A percentile compares a stretch with the other conserved stretches of the same genome.
These are phyloP conservation scores for Cariama cristata DNA, from an alignment of 2,113 vertebrate species.

Conservation along the genomic window DNA sequence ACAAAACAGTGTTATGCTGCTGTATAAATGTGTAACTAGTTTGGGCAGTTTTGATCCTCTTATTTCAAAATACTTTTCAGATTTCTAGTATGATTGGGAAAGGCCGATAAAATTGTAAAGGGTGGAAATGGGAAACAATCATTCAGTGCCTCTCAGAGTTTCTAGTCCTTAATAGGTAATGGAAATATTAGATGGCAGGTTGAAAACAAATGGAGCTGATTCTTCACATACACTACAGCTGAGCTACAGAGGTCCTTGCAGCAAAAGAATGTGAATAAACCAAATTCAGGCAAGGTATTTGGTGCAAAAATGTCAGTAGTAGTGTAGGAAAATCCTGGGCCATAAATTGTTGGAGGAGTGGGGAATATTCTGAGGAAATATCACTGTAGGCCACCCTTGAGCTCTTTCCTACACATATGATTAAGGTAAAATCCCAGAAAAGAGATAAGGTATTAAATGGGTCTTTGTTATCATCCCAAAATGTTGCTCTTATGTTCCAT, in stretches of 20 bases:
- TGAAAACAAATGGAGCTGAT: not conserved
- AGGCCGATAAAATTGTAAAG: not conserved
- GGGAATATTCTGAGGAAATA: not conserved
- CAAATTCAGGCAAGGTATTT: not conserved
- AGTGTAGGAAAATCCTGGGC: not conserved
- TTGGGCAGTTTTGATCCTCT: not conserved
- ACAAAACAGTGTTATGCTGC: not conserved
- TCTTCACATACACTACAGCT: not conserved
- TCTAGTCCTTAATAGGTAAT: not conserved
- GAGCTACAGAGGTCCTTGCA: not conserved
- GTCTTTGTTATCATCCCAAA: not conserved
- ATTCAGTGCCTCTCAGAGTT: not conserved
- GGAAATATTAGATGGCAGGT: not conserved
- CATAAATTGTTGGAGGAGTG: not conserved
- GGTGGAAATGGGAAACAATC: not conserved
- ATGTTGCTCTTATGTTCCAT: rapidly evolving
- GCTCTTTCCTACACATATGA: not conserved
- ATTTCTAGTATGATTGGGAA: not conserved
- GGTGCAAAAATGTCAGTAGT: not conserved
- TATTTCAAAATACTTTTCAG: not conserved
- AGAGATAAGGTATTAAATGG: not conserved
- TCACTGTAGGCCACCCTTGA: not conserved
- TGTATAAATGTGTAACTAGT: not conserved
- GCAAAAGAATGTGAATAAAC: not conserved
- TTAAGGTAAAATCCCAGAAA: not conserved